Evolutionary conservation across 2,797 vertebrate genomes (phyloP).

Genomic region (Muscicapa comitata): DNA sequence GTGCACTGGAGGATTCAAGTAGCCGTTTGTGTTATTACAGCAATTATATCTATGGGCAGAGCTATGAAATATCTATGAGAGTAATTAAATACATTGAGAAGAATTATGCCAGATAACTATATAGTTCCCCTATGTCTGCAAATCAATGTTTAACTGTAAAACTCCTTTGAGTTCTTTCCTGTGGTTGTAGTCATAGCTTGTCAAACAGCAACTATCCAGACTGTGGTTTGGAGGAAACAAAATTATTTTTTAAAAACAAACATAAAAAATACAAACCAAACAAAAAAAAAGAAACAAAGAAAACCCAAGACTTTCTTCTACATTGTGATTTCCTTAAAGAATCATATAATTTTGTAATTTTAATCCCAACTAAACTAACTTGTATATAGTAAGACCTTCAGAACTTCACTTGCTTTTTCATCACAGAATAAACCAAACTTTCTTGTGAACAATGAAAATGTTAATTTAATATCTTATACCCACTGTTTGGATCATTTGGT

Average conservation of each 20-base stretch:
- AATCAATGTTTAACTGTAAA: background rate
- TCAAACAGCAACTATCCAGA: background rate
- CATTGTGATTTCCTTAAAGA: background rate
- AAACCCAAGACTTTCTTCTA: background rate
- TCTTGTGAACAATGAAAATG: background rate
- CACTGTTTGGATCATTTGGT: background rate
- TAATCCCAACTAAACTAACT: background rate
- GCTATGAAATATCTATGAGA: background rate
- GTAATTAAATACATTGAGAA: conserved; percentile 14
- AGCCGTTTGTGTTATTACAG: background rate
- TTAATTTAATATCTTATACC: background rate
- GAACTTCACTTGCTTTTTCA: background rate
- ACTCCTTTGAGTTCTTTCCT: background rate
- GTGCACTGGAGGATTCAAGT: conserved; percentile 1
- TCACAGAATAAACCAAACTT: background rate
- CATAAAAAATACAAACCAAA: too few relatives aligned
- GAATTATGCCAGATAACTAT: background rate
- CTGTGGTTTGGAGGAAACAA: background rate
- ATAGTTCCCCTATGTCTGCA: background rate
- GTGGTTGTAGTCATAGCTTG: background rate
- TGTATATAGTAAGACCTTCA: background rate
- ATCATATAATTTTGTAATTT: background rate
- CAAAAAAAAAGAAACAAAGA: background rate
- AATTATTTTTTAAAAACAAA: background rate
- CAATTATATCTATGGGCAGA: background rate